Percentiles rank a stretch among this genome's conserved stretches.
Evolutionary conservation across 1,140 invertebrate species (phyloP).

Genomic region (Halesus radiatus): DNA sequence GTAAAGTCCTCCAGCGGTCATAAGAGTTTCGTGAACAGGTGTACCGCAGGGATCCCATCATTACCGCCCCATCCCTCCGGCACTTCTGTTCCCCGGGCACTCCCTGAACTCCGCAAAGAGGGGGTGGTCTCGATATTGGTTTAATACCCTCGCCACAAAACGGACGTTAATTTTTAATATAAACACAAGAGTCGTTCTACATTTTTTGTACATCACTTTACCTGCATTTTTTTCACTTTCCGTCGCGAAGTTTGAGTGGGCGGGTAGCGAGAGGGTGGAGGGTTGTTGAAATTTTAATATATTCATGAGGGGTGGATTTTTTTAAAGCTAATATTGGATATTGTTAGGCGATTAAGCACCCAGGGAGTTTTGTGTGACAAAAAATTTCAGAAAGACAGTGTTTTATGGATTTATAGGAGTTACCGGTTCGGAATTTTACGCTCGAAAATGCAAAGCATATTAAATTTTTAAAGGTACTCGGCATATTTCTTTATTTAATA

Average conservation of each 20-base stretch:
- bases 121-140: conserved; percentile 54
- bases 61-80: background rate
- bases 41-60: conserved; percentile 1
- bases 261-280: conserved; percentile 40
- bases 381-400: conserved; percentile 31
- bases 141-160: conserved; percentile 51
- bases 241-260: conserved; percentile 24
- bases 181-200: conserved; percentile 55
- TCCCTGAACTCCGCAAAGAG: background rate
- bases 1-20: background rate
- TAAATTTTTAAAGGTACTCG: background rate
- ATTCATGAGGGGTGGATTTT: conserved; percentile 45
- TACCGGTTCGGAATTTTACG: background rate
- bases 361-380: conserved; percentile 17
- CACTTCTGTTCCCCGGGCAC: background rate
- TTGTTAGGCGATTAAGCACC: conserved; percentile 33
- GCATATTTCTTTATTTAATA: too few relatives aligned
- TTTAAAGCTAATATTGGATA: conserved; percentile 41
- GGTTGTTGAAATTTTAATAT: conserved; percentile 54
- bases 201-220: conserved; percentile 50
- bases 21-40: conserved; percentile 21
- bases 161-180: conserved; percentile 58
- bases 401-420: conserved; percentile 16
- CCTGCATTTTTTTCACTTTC: conserved; percentile 49
- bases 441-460: background rate